phyloP scores from a whole-genome alignment of 2,113 vertebrate genomes.

The Cyanistes caeruleus region DNA sequence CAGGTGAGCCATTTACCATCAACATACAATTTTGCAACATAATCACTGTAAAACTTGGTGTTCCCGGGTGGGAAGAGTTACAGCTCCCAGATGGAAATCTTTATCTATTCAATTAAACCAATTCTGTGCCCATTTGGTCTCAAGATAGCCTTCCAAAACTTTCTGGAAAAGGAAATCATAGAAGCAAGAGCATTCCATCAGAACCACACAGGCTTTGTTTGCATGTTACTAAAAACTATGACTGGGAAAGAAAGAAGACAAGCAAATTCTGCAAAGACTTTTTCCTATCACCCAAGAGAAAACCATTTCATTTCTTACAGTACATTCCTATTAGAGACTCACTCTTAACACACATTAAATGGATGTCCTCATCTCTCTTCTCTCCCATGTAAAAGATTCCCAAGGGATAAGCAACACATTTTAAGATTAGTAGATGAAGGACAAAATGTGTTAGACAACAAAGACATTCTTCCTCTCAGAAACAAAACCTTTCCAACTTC shows the following conservation, averaged over 20 bases:
- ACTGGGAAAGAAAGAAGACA: not conserved
- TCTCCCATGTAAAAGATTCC: not conserved
- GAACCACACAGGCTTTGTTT: not conserved
- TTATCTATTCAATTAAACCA: not conserved
- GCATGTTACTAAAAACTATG: not conserved
- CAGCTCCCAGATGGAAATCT: not conserved
- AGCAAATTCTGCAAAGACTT: not conserved
- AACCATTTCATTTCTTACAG: not conserved
- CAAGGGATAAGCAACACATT: conserved; percentile 43
- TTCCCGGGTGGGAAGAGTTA: not conserved
- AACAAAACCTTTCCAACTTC: not conserved
- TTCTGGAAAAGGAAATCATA: not conserved
- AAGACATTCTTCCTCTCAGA: not conserved
- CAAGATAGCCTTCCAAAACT: not conserved
- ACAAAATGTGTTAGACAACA: not conserved
- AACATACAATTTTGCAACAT: not conserved
- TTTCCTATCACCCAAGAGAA: not conserved
- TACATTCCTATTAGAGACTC: not conserved
- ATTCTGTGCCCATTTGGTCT: not conserved
- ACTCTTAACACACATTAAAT: not conserved
- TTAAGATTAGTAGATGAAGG: conserved; percentile 30
- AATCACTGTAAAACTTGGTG: not conserved
- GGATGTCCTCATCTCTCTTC: not conserved
- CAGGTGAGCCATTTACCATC: not conserved
- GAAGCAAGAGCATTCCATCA: not conserved